These are phyloP conservation scores for Microplitis deprimator DNA, from an alignment of 2,888 invertebrate genomes.

Conservation along the genomic window DNA sequence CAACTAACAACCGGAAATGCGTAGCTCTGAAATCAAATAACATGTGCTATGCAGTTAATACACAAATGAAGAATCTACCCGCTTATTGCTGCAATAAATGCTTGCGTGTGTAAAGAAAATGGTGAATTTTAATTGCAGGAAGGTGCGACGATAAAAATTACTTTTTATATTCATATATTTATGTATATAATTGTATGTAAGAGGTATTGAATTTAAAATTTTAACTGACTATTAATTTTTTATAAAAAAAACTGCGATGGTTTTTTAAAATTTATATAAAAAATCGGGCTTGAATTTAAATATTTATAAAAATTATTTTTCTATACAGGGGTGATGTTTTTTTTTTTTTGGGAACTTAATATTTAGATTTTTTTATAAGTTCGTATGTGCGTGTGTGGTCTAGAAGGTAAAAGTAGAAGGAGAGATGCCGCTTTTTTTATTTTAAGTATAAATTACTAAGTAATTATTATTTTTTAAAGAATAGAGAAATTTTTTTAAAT, in stretches of 20 bases:
- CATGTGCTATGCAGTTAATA: not conserved
- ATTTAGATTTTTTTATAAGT: not conserved
- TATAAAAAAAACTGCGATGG: too few species aligned
- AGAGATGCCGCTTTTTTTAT: not conserved
- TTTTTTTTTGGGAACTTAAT: not conserved
- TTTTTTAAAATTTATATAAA: too few species aligned
- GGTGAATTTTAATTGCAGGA: not conserved
- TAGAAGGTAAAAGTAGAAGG: not conserved
- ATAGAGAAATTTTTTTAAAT: too few species aligned
- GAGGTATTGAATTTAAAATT: too few species aligned
- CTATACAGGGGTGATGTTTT: not conserved
- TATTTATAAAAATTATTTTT: too few species aligned
- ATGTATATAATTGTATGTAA: not conserved
- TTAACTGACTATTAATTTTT: too few species aligned
- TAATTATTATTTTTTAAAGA: too few species aligned
- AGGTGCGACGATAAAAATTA: not conserved
- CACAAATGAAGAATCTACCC: not conserved
- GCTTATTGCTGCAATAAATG: not conserved
- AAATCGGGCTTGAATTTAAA: too few species aligned
- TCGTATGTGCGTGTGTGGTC: not conserved
- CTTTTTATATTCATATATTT: not conserved
- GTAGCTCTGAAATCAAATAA: not conserved
- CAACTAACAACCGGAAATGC: constrained; percentile 1
- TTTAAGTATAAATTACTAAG: too few species aligned
- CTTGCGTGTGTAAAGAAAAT: not conserved